phyloP scores from a whole-genome alignment of 1,140 invertebrate genomes.

The Eubasilissa regina region DNA sequence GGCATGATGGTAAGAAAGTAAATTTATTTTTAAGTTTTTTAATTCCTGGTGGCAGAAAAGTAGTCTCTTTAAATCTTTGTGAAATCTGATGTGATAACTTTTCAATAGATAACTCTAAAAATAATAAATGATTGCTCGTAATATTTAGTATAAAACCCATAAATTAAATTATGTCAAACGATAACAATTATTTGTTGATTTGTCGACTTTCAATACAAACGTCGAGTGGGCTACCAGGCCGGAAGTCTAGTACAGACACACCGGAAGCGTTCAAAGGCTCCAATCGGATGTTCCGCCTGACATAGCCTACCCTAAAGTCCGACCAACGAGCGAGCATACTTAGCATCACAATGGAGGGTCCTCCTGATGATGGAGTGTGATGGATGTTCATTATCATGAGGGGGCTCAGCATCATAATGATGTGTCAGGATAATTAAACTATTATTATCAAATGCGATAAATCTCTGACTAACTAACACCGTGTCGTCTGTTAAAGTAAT shows the following conservation, averaged over 20 bases:
- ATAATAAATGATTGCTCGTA: too few relatives aligned
- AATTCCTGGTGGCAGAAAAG: too few relatives aligned
- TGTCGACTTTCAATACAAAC: neutral
- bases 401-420: neutral
- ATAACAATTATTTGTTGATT: neutral
- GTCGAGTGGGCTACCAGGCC: neutral
- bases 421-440: too few relatives aligned
- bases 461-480: too few relatives aligned
- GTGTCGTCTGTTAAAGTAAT: too few relatives aligned
- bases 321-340: conserved; percentile 1
- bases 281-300: conserved; percentile 24
- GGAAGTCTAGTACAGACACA: conserved; percentile 12
- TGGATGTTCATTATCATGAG: conserved; percentile 17
- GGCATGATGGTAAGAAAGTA: too few relatives aligned
- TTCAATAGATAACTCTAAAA: too few relatives aligned
- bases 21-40: too few relatives aligned
- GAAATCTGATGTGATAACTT: too few relatives aligned
- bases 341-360: conserved; percentile 32
- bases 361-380: conserved; percentile 20
- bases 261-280: conserved; percentile 22
- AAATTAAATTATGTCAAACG: neutral
- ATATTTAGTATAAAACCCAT: neutral
- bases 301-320: neutral
- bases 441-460: too few relatives aligned
- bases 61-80: too few relatives aligned